Evolutionary conservation across 1,140 invertebrate genomes (phyloP), one percentile per base, ranked within the genome.

Genomic region (Bombus fervidus): DNA sequence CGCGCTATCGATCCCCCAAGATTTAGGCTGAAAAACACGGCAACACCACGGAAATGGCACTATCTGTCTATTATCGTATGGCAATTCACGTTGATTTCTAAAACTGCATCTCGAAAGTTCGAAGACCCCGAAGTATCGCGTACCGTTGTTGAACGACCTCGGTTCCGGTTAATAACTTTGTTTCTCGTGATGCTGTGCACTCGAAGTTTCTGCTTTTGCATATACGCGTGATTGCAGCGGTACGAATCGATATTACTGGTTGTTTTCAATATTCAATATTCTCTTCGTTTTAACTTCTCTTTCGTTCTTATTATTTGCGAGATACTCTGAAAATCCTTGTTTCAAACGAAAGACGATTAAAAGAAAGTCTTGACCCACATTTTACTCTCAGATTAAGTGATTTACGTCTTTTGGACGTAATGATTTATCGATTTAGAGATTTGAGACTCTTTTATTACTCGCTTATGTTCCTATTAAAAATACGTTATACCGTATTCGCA

Each of bases 11-110:
- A 72, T 72, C 34, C 41, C 1, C 13, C 41, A 37, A 39, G 57
- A 77, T 77, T 69, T 41, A 80, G 64, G 22, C 31, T 69, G 22
- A 41, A 69, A 47, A 80, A 28, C 13, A 39, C 8, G n/a, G 64
- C n/a, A 69, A 28, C 13, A 28, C 1, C 39, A 22, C 41, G 62
- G 25, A 80, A 66, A 69, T 53, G 28, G 47, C n/a, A 12, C 53
- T 28, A 22, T 76, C 53, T 28, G 39, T 68, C 41, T 57, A 41
- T 77, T 64, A 64, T 77, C 75, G 28, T 22, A 10, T 28, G 18
- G 28, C 28, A 12, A 57, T 41, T 62, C 37, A 2, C 25, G 6
- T 77, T 77, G 75, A 77, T 77, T 77, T 10, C 37, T 62, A 39
- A 62, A 77, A 77, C 12, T 41, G 34, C 12, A 77, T 62, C 28